Percentiles rank a stretch among this genome's conserved stretches.
phyloP scores from a whole-genome alignment of 2,113 vertebrate genomes.

The Macrotis lagotis region DNA sequence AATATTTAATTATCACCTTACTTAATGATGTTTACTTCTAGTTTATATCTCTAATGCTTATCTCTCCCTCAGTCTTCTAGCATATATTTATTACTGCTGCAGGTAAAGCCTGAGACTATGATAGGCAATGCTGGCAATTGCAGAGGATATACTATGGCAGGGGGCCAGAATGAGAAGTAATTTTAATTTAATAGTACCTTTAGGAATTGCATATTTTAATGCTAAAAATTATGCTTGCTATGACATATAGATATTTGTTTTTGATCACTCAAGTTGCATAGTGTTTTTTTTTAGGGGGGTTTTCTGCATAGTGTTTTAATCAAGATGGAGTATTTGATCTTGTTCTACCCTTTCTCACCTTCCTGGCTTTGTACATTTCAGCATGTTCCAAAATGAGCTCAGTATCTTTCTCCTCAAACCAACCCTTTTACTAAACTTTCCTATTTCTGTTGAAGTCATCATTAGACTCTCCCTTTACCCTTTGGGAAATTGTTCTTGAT shows the following conservation, averaged over 20 bases:
- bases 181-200: background rate
- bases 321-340: background rate
- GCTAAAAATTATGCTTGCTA: background rate
- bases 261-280: background rate
- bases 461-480: background rate
- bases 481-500: background rate
- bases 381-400: background rate
- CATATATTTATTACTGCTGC: background rate
- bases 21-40: background rate
- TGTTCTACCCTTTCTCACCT: background rate
- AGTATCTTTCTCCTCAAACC: background rate
- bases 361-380: background rate
- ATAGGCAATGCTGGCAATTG: background rate
- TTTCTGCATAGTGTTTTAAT: too few species aligned
- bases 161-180: background rate
- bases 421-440: background rate
- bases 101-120: background rate
- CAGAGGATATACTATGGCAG: background rate
- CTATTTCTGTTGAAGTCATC: background rate
- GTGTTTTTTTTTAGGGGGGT: too few species aligned
- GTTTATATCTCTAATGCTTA: background rate
- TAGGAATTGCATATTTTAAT: background rate
- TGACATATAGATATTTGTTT: too few species aligned
- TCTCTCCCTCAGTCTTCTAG: background rate
- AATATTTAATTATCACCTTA: background rate